Evolutionary conservation across 2,797 vertebrate species (phyloP), one percentile per base, ranked within the genome.

Genomic region (Cetoscarus ocellatus): DNA sequence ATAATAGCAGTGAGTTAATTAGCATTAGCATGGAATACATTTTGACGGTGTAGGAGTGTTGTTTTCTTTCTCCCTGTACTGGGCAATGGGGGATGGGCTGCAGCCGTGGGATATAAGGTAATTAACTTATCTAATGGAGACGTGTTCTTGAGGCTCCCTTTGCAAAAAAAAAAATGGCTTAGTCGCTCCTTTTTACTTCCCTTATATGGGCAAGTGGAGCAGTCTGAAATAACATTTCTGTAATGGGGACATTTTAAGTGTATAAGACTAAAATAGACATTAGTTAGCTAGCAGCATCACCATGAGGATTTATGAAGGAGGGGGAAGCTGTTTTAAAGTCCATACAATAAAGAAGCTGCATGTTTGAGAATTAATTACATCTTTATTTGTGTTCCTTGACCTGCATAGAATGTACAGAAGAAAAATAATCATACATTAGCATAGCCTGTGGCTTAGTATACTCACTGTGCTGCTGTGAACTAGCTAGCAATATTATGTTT

Each of bases 121-220:
- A 92, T 92, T 91, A 90, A 90, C 85, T 89, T 85, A 90, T 85
- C 86, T 83, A 86, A 89, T 75, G 76, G 77, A 85, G 86, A 87
- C 77, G 27, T 67, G 66, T 85, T 90, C 79, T 73, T 51, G 61
- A 86, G 86, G 82, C 81, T 70, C 60, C 65, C 70, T 67, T 80
- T 75, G 73, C 73, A 78, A 11, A 10, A 60, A 77, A 60, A 77
- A 89, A 85, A 86, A 79, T 69, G 80, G 65, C 82, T 84, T 79
- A 75, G 77, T 63, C 73, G 13, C 74, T 84, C 49, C 70, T 71
- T 82, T 79, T 73, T 73, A 75, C 51, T 43, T 18, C 67, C 62
- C 79, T 44, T 44, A 84, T 61, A 82, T 83, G 72, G 75, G 77
- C 82, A 86, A 82, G 49, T 85, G 77, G 83, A 88, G 79, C 83